phyloP scores from a whole-genome alignment of 2,797 vertebrate genomes.

The Acanthurus lineatus region DNA sequence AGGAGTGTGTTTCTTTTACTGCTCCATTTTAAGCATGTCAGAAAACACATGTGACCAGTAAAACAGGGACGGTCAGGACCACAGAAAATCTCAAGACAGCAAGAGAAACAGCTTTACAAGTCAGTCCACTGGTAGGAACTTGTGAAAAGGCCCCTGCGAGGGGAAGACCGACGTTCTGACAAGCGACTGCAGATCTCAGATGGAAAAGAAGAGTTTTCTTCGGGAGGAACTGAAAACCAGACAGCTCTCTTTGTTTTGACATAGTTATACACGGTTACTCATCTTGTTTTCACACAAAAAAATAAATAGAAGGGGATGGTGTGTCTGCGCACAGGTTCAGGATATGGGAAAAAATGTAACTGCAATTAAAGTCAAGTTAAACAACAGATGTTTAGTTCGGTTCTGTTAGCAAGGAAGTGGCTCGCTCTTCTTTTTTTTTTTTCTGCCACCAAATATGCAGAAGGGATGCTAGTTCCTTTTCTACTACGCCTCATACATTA shows the following conservation, averaged over 20 bases:
- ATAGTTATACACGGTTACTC: neutral
- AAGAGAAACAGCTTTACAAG: too few relatives aligned
- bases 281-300: neutral
- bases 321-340: neutral
- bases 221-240: neutral
- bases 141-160: neutral
- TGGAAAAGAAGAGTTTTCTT: neutral
- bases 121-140: neutral
- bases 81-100: neutral
- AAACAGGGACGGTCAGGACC: constrained; percentile 39
- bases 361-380: constrained; percentile 5
- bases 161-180: neutral
- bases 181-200: neutral
- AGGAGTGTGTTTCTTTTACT: constrained; percentile 11
- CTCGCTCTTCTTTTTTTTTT: neutral
- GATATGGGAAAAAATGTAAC: neutral
- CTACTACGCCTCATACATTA: neutral
- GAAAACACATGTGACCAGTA: constrained; percentile 7
- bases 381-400: neutral
- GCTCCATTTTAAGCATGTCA: constrained; percentile 29
- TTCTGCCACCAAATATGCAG: neutral
- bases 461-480: too few relatives aligned
- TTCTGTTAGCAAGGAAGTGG: neutral
- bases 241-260: neutral
- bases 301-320: neutral